phyloP scores from a whole-genome alignment of 1,140 invertebrate species.

The Eriosoma lanigerum region DNA sequence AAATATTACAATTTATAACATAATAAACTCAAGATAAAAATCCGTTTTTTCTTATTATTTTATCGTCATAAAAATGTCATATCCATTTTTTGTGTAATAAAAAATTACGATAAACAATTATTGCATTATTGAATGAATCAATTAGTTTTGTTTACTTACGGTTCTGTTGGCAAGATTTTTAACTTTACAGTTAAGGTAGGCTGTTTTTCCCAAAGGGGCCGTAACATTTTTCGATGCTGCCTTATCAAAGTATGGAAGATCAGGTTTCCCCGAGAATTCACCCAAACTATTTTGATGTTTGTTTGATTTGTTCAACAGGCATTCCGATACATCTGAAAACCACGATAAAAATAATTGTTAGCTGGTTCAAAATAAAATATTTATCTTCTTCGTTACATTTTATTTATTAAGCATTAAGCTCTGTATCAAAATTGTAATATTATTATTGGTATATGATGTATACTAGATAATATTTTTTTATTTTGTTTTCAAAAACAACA shows the following conservation, averaged over 20 bases:
- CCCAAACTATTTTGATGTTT: conserved; percentile 50
- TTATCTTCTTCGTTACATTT: neutral
- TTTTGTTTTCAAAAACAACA: too few relatives aligned
- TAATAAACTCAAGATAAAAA: too few relatives aligned
- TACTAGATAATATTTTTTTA: too few relatives aligned
- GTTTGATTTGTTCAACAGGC: conserved; percentile 43
- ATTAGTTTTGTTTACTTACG: conserved; percentile 64
- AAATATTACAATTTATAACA: too few relatives aligned
- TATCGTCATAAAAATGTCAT: too few relatives aligned
- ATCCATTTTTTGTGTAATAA: too few relatives aligned
- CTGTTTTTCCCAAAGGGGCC: conserved; percentile 78
- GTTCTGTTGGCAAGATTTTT: conserved; percentile 85
- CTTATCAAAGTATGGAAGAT: conserved; percentile 68
- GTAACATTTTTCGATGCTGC: conserved; percentile 76
- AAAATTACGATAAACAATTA: too few relatives aligned
- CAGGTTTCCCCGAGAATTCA: conserved; percentile 41
- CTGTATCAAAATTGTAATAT: too few relatives aligned
- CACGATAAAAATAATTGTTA: conserved; percentile 12
- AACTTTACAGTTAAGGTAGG: conserved; percentile 79
- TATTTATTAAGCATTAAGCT: too few relatives aligned
- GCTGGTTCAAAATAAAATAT: neutral
- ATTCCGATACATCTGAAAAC: conserved; percentile 40
- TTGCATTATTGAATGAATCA: too few relatives aligned
- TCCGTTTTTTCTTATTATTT: too few relatives aligned
- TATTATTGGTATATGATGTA: too few relatives aligned